These are phyloP conservation scores for Petrocephalus schoutedeni DNA, from an alignment of 2,797 vertebrate genomes.

Conservation along the genomic window DNA sequence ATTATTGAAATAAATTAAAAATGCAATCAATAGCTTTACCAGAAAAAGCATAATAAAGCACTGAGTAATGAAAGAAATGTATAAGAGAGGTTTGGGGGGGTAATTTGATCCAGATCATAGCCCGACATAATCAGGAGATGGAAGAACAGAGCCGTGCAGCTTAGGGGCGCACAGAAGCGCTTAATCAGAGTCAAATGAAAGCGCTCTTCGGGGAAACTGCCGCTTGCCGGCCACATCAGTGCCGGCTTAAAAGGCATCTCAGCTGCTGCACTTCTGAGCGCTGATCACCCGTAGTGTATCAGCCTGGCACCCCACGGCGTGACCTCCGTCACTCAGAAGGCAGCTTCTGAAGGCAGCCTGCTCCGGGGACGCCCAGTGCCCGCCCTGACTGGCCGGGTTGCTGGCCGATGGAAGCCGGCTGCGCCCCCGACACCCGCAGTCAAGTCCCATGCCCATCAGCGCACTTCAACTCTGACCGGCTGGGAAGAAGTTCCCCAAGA, in stretches of 20 bases:
- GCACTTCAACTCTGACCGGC: neutral
- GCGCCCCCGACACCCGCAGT: neutral
- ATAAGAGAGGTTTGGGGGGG: neutral
- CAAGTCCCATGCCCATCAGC: neutral
- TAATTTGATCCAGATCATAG: constrained; percentile 15
- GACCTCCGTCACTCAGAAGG: neutral
- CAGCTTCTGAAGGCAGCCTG: neutral
- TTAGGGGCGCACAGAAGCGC: neutral
- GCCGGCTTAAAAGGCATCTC: constrained; percentile 11
- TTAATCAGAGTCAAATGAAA: constrained; percentile 22
- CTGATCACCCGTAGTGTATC: neutral
- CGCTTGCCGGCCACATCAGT: neutral
- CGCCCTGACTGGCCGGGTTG: neutral
- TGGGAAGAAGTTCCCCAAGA: constrained; percentile 12
- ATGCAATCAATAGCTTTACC: constrained; percentile 9
- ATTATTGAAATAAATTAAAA: neutral
- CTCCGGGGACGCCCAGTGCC: no score
- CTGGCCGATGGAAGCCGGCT: neutral
- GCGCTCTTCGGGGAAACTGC: neutral
- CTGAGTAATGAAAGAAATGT: neutral
- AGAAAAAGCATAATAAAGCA: constrained; percentile 4
- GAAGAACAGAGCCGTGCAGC: neutral
- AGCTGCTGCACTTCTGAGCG: neutral
- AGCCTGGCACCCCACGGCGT: neutral
- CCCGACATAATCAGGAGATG: neutral